Evolutionary conservation across 2,888 invertebrate species (phyloP).

Genomic region (Notocelia uddmanniana): DNA sequence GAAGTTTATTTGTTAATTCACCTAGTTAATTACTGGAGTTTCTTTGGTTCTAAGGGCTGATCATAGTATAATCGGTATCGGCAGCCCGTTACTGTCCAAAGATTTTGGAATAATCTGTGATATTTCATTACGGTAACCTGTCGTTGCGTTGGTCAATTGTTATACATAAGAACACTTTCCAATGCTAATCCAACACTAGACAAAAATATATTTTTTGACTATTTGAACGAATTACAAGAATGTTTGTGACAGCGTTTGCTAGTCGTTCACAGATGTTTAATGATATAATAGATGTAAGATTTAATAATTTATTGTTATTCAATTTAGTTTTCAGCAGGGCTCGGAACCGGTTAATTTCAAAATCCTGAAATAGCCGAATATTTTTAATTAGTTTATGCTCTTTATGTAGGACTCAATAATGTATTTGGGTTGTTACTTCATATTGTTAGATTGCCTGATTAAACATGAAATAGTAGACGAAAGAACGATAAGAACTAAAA

Average conservation of each 20-base stretch:
- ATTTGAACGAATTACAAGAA: conserved; percentile 82
- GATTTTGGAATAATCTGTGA: conserved; percentile 85
- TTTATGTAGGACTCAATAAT: too few species aligned
- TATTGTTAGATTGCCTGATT: too few species aligned
- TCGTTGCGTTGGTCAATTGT: conserved; percentile 86
- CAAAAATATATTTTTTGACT: conserved; percentile 87
- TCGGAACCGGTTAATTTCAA: too few species aligned
- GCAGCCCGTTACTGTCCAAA: conserved; percentile 85
- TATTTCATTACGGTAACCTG: conserved; percentile 84
- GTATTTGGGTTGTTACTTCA: too few species aligned
- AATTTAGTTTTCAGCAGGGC: conserved; percentile 85
- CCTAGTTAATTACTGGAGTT: conserved; percentile 4
- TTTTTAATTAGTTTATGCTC: too few species aligned
- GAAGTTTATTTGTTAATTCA: conserved; percentile 11
- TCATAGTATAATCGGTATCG: conserved; percentile 70
- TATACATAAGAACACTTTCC: conserved; percentile 80
- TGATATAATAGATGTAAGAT: conserved; percentile 84
- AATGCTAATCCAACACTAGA: conserved; percentile 61
- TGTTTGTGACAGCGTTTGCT: conserved; percentile 81
- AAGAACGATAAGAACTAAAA: too few species aligned
- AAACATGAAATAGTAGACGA: too few species aligned
- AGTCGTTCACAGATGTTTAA: conserved; percentile 81
- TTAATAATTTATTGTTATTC: conserved; percentile 86
- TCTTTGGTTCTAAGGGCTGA: conserved; percentile 58
- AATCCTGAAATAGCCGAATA: too few species aligned